These are phyloP conservation scores for Monopterus albus DNA, from an alignment of 2,113 vertebrate genomes.

Conservation along the genomic window DNA sequence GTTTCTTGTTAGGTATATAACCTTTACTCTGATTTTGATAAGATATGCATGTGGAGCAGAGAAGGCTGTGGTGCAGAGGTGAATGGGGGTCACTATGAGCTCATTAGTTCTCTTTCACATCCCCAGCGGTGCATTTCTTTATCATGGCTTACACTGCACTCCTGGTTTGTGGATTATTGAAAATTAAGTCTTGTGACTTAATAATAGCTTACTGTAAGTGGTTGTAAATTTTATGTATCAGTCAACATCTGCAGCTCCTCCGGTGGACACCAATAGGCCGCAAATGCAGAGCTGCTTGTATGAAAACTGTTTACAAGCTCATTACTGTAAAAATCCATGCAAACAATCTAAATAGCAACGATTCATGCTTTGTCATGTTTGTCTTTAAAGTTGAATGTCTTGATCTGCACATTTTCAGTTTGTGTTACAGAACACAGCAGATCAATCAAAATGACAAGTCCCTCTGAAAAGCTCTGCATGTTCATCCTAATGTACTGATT, in stretches of 20 bases:
- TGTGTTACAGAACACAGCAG: slow-evolving; percentile 17
- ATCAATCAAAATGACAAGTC: slow-evolving; percentile 22
- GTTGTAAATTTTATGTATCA: too few species aligned
- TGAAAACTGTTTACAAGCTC: too few species aligned
- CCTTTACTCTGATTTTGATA: slow-evolving; percentile 77
- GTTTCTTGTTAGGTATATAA: slow-evolving; percentile 72
- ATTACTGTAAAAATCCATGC: neutral
- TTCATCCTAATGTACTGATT: neutral
- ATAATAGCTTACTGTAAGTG: too few species aligned
- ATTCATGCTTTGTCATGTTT: slow-evolving; percentile 23
- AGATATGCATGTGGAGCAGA: slow-evolving; percentile 63
- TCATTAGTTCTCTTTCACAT: slow-evolving; percentile 72
- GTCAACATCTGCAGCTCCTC: too few species aligned
- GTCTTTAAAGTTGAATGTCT: slow-evolving; percentile 1
- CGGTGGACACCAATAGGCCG: too few species aligned
- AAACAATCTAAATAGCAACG: slow-evolving; percentile 1
- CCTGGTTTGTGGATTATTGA: slow-evolving; percentile 34
- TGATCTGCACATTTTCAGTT: slow-evolving; percentile 2
- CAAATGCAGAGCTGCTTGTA: too few species aligned
- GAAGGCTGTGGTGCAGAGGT: slow-evolving; percentile 46
- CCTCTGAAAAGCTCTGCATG: neutral
- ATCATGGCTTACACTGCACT: slow-evolving; percentile 57
- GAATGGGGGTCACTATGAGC: slow-evolving; percentile 68
- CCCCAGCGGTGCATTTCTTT: slow-evolving; percentile 55
- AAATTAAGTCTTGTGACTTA: slow-evolving; percentile 35